Percentiles rank a stretch among this genome's conserved stretches.
phyloP scores from a whole-genome alignment of 2,888 invertebrate species.

The Nymphalis urticae region DNA sequence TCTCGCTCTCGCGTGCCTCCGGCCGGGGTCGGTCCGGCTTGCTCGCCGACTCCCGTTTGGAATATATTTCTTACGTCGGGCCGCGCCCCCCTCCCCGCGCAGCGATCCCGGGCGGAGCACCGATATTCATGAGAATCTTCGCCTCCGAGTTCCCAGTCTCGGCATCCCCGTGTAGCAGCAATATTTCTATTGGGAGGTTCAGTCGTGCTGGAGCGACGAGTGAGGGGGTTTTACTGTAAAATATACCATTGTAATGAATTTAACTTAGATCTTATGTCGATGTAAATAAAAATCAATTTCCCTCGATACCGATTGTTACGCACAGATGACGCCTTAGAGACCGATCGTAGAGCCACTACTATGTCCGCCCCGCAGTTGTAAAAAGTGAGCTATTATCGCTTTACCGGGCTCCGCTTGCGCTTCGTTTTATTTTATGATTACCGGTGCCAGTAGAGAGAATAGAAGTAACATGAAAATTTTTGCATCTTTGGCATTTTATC shows the following conservation, averaged over 20 bases:
- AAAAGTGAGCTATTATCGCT: neutral
- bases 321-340: slow-evolving; percentile 47
- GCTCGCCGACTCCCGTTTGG: too few relatives aligned
- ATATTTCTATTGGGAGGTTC: neutral
- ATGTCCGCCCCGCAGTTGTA: too few relatives aligned
- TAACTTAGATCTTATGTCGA: slow-evolving; percentile 36
- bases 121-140: too few relatives aligned
- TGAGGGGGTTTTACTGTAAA: slow-evolving; percentile 25
- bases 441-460: neutral
- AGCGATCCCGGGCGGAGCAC: too few relatives aligned
- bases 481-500: neutral
- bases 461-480: neutral
- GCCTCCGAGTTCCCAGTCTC: too few relatives aligned
- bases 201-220: neutral
- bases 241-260: slow-evolving; percentile 36
- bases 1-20: too few relatives aligned
- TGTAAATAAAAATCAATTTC: slow-evolving; percentile 47
- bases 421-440: neutral
- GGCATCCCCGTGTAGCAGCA: too few relatives aligned
- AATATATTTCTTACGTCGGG: too few relatives aligned
- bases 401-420: neutral
- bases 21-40: too few relatives aligned
- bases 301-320: slow-evolving; percentile 41
- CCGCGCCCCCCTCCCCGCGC: too few relatives aligned
- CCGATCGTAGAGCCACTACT: neutral